These are phyloP conservation scores for Phoronis australis DNA, from an alignment of 2,888 invertebrate genomes.

Conservation along the genomic window DNA sequence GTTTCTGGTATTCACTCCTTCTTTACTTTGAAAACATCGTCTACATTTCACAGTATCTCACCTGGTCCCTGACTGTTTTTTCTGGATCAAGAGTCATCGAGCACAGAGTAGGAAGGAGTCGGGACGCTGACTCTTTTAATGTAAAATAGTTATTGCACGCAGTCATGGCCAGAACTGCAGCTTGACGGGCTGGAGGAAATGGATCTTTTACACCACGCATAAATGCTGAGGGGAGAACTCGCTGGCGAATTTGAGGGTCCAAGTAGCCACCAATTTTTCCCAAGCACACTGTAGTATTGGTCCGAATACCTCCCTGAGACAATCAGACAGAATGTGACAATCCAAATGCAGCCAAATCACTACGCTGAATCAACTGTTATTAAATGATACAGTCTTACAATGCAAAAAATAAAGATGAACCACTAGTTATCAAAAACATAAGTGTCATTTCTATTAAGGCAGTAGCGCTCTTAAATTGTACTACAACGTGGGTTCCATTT, in stretches of 20 bases:
- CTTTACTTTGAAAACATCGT: no score
- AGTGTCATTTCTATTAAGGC: no score
- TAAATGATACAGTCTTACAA: no score
- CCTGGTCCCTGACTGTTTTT: conserved; percentile 79
- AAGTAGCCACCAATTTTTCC: conserved; percentile 95
- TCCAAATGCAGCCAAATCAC: no score
- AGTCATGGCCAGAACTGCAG: conserved; percentile 86
- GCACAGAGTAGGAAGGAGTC: conserved; percentile 86
- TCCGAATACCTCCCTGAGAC: conserved; percentile 73
- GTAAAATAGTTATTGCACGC: conserved; percentile 90
- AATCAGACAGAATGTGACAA: no score
- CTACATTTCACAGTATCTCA: no score
- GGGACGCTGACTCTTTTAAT: conserved; percentile 77
- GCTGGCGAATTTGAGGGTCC: conserved; percentile 82
- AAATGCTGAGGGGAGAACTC: conserved; percentile 90
- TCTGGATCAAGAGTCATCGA: conserved; percentile 88
- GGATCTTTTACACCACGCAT: conserved; percentile 83
- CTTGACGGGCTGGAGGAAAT: conserved; percentile 85
- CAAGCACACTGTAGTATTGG: conserved; percentile 96
- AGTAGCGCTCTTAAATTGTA: no score
- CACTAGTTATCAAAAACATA: no score
- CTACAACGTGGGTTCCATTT: no score
- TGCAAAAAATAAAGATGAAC: no score
- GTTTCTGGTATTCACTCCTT: no score
- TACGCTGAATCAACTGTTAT: no score